Percentiles rank a stretch among this genome's conserved stretches.
Evolutionary conservation across 2,113 vertebrate species (phyloP).

Genomic region (Campylomormyrus numenius): DNA sequence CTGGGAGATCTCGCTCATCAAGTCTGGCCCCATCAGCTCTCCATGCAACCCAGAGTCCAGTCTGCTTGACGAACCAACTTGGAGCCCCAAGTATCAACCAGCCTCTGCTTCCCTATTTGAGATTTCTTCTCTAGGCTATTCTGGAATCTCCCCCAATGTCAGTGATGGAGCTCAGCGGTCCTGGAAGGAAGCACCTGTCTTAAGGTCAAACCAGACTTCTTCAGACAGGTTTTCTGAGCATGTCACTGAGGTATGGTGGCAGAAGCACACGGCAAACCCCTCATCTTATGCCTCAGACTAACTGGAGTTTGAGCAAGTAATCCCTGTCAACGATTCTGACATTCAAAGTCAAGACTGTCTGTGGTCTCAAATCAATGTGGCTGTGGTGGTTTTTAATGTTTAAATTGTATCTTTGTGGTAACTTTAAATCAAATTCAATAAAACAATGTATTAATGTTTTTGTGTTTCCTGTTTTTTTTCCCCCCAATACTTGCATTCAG

Average conservation of each 20-base stretch:
- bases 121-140: constrained; percentile 34
- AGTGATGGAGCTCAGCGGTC: constrained; percentile 25
- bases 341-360: not conserved
- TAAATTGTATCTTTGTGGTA: not conserved
- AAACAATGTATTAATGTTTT: not conserved
- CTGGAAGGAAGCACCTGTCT: constrained; percentile 21
- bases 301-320: constrained; percentile 1
- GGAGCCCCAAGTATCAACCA: constrained; percentile 46
- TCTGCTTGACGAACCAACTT: constrained; percentile 34
- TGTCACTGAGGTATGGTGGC: constrained; percentile 18
- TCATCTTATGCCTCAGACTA: not conserved
- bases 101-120: constrained; percentile 26
- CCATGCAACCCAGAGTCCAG: constrained; percentile 35
- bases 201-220: not conserved
- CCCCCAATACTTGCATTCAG: not conserved
- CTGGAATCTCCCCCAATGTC: constrained; percentile 14
- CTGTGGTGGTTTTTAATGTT: not conserved
- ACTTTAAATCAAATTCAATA: not conserved
- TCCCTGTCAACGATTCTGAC: not conserved
- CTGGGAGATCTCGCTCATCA: constrained; percentile 60
- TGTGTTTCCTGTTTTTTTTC: not conserved
- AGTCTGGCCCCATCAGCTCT: constrained; percentile 41
- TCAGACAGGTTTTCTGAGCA: not conserved
- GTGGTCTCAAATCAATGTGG: not conserved
- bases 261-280: not conserved